Base-by-base conservation (phyloP, 2,797 vertebrate genomes). In the Hypotaenidia philippensis region DNA sequence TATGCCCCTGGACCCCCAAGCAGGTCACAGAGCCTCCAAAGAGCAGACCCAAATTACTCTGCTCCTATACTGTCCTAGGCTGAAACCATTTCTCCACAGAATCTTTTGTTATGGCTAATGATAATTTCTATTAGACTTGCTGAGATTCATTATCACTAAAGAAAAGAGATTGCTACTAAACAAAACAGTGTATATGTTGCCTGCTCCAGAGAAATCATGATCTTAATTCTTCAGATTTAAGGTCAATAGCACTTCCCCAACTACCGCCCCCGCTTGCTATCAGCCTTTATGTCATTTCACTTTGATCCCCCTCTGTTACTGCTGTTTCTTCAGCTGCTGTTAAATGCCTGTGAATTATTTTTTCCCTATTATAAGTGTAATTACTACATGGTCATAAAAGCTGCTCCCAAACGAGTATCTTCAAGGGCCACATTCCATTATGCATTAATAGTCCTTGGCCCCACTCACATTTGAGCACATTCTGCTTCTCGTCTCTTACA, bases 251-350 rank as follows among this genome's bases (percentile, higher is more conserved):
- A 47, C 52, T 83, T 85, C 23, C n/a, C 29, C 27, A 68, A 34
- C 29, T 60, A 60, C 69, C 0, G 0, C 14, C 22, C 21, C 38
- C 6, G 0, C 68, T 38, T 75, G 32, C 70, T 74, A 40, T 44
- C 63, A 84, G 57, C 27, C 36, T 84, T 64, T 52, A 49, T n/a
- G 63, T 32, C 38, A 89, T 34, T 90, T 83, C 25, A 59, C n/a
- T 81, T 86, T 88, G 57, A 93, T 71, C 45, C 53, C 41, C 34
- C 44, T 86, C 36, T 60, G 27, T 66, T 75, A 49, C 40, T 93
- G 69, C 40, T 90, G 29, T 60, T 85, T 90, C 83, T 89, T 78
- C 81, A 93, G 63, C 69, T 92, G 63, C 25, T 86, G 31, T 45
- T 79, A 89, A 89, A 87, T 50, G 66, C 36, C 53, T 49, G 55